phyloP scores from a whole-genome alignment of 2,888 invertebrate genomes.

The Hyposoter dolosus region DNA sequence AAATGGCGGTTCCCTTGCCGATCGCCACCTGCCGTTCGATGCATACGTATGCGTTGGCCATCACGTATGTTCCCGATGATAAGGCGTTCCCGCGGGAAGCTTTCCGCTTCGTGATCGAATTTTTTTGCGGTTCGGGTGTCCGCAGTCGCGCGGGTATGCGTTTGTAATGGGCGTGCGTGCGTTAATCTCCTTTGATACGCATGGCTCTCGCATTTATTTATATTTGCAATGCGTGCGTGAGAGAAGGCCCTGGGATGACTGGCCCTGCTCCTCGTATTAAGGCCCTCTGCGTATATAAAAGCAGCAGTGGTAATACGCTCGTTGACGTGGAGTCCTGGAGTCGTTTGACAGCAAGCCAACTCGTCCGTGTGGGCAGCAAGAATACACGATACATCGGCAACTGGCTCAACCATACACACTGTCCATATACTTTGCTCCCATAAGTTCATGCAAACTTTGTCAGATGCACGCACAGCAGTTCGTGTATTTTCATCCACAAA shows the following conservation, averaged over 20 bases:
- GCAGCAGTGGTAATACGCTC: conserved; percentile 70
- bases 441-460: conserved; percentile 15
- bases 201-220: conserved; percentile 41
- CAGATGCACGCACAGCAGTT: neutral
- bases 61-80: conserved; percentile 34
- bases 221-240: conserved; percentile 34
- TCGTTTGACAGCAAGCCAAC: conserved; percentile 75
- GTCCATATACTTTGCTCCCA: conserved; percentile 38
- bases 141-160: conserved; percentile 20
- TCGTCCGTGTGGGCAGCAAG: conserved; percentile 78
- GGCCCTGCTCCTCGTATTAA: conserved; percentile 58
- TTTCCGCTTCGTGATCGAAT: conserved; percentile 49
- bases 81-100: conserved; percentile 49
- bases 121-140: conserved; percentile 27
- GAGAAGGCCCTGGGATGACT: conserved; percentile 45
- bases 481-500: neutral
- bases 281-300: conserved; percentile 48
- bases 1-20: conserved; percentile 78
- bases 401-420: conserved; percentile 19
- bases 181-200: conserved; percentile 68
- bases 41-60: conserved; percentile 43
- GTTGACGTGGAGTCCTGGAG: conserved; percentile 76
- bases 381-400: conserved; percentile 61
- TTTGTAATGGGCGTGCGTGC: conserved; percentile 62
- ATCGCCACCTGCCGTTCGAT: conserved; percentile 79